Evolutionary conservation across 2,113 vertebrate species (phyloP).

Genomic region (Embiotoca jacksoni): DNA sequence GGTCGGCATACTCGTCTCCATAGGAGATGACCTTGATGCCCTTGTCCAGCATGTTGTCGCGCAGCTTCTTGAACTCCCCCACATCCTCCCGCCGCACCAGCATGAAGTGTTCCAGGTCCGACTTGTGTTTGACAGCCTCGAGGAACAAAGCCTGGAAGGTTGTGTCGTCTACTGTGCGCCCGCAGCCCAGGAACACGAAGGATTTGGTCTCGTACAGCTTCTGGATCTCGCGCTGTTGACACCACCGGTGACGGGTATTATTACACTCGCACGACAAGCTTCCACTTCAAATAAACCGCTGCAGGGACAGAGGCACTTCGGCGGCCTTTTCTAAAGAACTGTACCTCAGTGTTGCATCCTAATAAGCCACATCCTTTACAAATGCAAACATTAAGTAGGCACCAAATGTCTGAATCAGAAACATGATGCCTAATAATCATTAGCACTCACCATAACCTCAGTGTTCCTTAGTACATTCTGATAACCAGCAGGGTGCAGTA

Average conservation of each 20-base stretch:
- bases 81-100: slow-evolving; percentile 93
- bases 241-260: neutral
- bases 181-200: slow-evolving; percentile 96
- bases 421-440: neutral
- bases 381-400: neutral
- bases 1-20: slow-evolving; percentile 90
- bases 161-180: slow-evolving; percentile 95
- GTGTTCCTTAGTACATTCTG: slow-evolving; percentile 96
- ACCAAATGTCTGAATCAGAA: neutral
- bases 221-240: slow-evolving; percentile 93
- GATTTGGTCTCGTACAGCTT: slow-evolving; percentile 97
- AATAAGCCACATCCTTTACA: neutral
- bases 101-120: slow-evolving; percentile 97
- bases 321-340: neutral
- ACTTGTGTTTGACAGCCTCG: slow-evolving; percentile 96
- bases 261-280: neutral
- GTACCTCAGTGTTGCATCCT: neutral
- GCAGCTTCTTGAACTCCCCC: slow-evolving; percentile 95
- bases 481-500: slow-evolving; percentile 95
- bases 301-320: too few species aligned
- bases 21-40: slow-evolving; percentile 98
- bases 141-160: slow-evolving; percentile 98
- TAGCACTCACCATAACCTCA: slow-evolving; percentile 92
- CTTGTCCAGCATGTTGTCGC: slow-evolving; percentile 97
- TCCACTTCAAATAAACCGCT: neutral